phyloP scores from a whole-genome alignment of 2,113 vertebrate species.

The Anolis carolinensis region DNA sequence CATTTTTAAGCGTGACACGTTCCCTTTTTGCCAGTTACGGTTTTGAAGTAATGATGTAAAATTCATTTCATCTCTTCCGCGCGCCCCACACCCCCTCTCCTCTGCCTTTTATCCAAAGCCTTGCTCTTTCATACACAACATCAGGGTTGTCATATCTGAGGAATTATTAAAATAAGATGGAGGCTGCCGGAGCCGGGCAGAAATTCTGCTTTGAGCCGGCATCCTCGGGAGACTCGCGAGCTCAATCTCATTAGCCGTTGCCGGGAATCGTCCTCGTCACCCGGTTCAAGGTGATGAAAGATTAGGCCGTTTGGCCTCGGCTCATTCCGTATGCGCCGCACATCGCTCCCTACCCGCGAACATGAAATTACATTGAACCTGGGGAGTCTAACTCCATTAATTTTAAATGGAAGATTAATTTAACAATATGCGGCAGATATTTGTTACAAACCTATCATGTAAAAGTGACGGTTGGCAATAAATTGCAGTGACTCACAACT shows the following conservation, averaged over 20 bases:
- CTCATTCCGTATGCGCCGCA: constrained; percentile 93
- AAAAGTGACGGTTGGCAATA: constrained; percentile 97
- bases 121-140: constrained; percentile 85
- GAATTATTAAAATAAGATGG: constrained; percentile 88
- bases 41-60: constrained; percentile 91
- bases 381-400: constrained; percentile 99
- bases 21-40: constrained; percentile 79
- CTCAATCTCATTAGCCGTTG: constrained; percentile 97
- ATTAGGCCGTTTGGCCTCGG: constrained; percentile 93
- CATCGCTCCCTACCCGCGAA: constrained; percentile 90
- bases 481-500: constrained; percentile 88
- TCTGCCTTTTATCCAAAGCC: constrained; percentile 61
- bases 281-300: constrained; percentile 99
- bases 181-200: constrained; percentile 78
- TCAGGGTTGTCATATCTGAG: constrained; percentile 87
- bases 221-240: constrained; percentile 85
- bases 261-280: constrained; percentile 95
- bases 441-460: constrained; percentile 99
- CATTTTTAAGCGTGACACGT: constrained; percentile 83
- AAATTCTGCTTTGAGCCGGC: constrained; percentile 82
- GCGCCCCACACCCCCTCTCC: constrained; percentile 47
- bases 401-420: constrained; percentile 99
- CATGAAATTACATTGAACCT: constrained; percentile 99
- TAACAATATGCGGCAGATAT: constrained; percentile 99
- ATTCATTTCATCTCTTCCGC: constrained; percentile 86